Percentiles rank a stretch among this genome's conserved stretches.
Conservation (phyloP, 2,797 vertebrate species). For the Aulostomus chinensis region DNA sequence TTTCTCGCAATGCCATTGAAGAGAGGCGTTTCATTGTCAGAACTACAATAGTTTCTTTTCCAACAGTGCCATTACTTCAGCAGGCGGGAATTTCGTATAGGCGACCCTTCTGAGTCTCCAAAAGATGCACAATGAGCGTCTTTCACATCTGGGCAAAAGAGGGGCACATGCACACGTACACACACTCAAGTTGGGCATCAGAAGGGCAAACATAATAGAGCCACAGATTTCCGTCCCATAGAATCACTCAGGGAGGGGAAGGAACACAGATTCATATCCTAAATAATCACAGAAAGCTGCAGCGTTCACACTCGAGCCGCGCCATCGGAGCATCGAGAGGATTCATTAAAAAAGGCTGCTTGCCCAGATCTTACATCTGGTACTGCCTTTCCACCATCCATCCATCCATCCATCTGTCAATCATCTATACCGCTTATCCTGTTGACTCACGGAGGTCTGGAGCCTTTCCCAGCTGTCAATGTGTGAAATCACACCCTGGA, state of each 20-base stretch:
- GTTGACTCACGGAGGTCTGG: too few species aligned
- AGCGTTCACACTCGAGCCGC: conserved; percentile 19
- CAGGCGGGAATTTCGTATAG: conserved; percentile 91
- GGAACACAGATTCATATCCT: conserved; percentile 56
- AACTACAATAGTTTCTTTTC: conserved; percentile 87
- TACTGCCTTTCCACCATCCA: too few species aligned
- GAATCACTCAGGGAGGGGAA: conserved; percentile 53
- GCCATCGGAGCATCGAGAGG: neutral
- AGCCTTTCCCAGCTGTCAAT: too few species aligned
- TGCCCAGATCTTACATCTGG: too few species aligned
- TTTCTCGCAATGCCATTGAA: conserved; percentile 79
- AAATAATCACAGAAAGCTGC: conserved; percentile 54
- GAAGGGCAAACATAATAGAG: conserved; percentile 61
- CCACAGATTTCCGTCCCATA: conserved; percentile 63
- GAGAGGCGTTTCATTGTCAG: conserved; percentile 86
- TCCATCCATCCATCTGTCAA: too few species aligned
- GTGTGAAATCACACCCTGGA: too few species aligned
- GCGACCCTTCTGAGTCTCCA: conserved; percentile 80
- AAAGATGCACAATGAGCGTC: conserved; percentile 80
- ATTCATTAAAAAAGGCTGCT: conserved; percentile 4
- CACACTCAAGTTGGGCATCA: conserved; percentile 68
- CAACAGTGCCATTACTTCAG: conserved; percentile 93
- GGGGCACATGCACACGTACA: conserved; percentile 71
- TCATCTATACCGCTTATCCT: too few species aligned
- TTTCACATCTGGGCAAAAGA: conserved; percentile 80